Base-by-base conservation (phyloP, 2,888 invertebrate genomes). In the Ennomos erosarius region DNA sequence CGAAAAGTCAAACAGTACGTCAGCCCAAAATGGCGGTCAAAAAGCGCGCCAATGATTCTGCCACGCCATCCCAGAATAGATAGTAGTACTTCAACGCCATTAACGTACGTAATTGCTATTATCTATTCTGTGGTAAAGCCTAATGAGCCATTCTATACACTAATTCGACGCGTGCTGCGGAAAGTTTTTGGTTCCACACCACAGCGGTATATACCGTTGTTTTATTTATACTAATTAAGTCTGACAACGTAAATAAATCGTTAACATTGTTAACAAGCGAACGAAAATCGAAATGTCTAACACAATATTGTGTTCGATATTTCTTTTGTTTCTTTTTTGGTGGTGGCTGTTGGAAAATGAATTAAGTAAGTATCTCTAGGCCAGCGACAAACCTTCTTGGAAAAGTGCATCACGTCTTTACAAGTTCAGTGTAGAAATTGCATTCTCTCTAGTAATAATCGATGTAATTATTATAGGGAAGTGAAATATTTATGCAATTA, bases 371-470 rank as follows among this genome's bases (percentile, higher is more conserved):
- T 26, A 26, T 26, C 1, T 26, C 1, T n/a, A 5, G 6, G 26
- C 1, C 6, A 26, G 1, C 47, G 43, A 59, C 60, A 68, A 77
- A 75, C 75, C 75, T 50, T 76, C 77, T 77, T 70, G 52, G 63
- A 69, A 57, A 71, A 73, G 68, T 56, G 71, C 59, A 52, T 51
- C 64, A 42, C 50, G 12, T 16, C 16, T 16, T 16, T 16, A 16
- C 16, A 16, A 51, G 50, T 59, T 61, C 65, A 52, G 43, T 71
- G 43, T 71, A 74, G 74, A 75, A 75, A 78, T 68, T 73, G 71
- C 68, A 72, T 75, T 77, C 78, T 78, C 76, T 78, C 74, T 70
- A 48, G 53, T 48, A 45, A 16, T 40, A 45, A 12, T 40, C 1
- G n/a, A 43, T 42, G 26, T 26, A 26, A n/a, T n/a, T n/a, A n/a